A percentile compares a stretch with the other conserved stretches of the same genome.
phyloP scores from a whole-genome alignment of 2,888 invertebrate genomes.

The Coecobrya sp. region DNA sequence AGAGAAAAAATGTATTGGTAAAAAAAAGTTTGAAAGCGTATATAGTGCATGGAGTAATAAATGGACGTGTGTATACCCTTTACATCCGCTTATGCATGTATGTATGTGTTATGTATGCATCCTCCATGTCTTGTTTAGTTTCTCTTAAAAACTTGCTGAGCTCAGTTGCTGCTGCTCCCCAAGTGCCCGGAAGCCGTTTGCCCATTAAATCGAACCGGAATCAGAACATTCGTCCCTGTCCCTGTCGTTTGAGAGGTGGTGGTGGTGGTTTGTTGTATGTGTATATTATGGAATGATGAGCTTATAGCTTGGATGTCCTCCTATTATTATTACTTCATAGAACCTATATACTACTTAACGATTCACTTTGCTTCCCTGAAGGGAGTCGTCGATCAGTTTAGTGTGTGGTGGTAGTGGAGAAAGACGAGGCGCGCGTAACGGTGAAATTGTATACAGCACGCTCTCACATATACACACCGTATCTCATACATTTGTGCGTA shows the following conservation, averaged over 20 bases:
- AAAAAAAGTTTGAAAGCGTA: conserved; percentile 43
- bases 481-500: background rate
- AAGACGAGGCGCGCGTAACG: conserved; percentile 19
- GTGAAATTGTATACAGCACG: background rate
- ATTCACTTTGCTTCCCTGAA: conserved; percentile 58
- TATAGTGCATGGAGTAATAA: background rate
- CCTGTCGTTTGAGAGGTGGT: background rate
- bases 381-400: conserved; percentile 62
- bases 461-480: conserved; percentile 1
- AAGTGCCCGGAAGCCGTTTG: conserved; percentile 82
- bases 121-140: conserved; percentile 46
- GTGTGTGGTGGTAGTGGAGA: background rate
- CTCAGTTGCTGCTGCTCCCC: conserved; percentile 66
- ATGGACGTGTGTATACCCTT: background rate
- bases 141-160: conserved; percentile 45
- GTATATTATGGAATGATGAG: too few species aligned
- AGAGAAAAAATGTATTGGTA: conserved; percentile 43
- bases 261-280: background rate
- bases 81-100: background rate
- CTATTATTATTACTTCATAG: background rate
- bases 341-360: conserved; percentile 32
- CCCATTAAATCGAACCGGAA: conserved; percentile 82
- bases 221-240: conserved; percentile 69
- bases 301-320: background rate
- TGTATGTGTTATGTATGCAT: background rate